Conservation (phyloP, 2,797 vertebrate species). For the Chaunax sp. region DNA sequence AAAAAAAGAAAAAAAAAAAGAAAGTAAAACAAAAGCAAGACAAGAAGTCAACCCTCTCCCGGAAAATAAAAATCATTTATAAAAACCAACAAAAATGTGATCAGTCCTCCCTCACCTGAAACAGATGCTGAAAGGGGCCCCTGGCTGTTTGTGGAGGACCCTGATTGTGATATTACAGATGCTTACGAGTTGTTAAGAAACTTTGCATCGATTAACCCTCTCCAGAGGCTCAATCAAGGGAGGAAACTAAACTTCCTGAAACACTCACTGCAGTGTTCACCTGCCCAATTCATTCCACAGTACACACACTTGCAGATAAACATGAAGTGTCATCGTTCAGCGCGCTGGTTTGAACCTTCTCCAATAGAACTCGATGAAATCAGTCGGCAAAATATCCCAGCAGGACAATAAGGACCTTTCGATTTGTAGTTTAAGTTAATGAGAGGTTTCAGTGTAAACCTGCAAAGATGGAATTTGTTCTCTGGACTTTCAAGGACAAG, state of each 20-base stretch:
- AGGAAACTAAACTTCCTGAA: slow-evolving; percentile 23
- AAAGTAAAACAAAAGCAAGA: slow-evolving; percentile 52
- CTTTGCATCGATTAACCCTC: slow-evolving; percentile 49
- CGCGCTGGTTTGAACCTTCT: slow-evolving; percentile 37
- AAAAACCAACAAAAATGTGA: slow-evolving; percentile 72
- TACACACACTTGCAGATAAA: slow-evolving; percentile 31
- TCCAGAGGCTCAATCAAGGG: slow-evolving; percentile 28
- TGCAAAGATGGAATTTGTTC: slow-evolving; percentile 42
- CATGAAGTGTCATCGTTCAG: slow-evolving; percentile 17
- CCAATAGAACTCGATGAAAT: slow-evolving; percentile 31
- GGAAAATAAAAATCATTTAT: slow-evolving; percentile 65
- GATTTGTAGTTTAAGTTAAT: slow-evolving; percentile 25
- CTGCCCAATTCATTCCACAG: slow-evolving; percentile 17
- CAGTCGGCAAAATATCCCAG: slow-evolving; percentile 24
- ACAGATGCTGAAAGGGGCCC: slow-evolving; percentile 70
- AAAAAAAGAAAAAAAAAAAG: slow-evolving; percentile 56
- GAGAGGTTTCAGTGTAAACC: slow-evolving; percentile 27
- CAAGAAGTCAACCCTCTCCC: slow-evolving; percentile 65
- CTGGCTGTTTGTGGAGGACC: slow-evolving; percentile 70
- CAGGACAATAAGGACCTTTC: slow-evolving; percentile 35
- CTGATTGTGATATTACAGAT: slow-evolving; percentile 67
- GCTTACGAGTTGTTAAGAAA: slow-evolving; percentile 42
- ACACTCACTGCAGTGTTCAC: slow-evolving; percentile 23
- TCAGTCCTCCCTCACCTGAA: slow-evolving; percentile 66
- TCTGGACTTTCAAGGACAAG: slow-evolving; percentile 28